A percentile compares a stretch with the other conserved stretches of the same genome.
Evolutionary conservation across 2,113 vertebrate species (phyloP).

Genomic region (Gobio gobio): DNA sequence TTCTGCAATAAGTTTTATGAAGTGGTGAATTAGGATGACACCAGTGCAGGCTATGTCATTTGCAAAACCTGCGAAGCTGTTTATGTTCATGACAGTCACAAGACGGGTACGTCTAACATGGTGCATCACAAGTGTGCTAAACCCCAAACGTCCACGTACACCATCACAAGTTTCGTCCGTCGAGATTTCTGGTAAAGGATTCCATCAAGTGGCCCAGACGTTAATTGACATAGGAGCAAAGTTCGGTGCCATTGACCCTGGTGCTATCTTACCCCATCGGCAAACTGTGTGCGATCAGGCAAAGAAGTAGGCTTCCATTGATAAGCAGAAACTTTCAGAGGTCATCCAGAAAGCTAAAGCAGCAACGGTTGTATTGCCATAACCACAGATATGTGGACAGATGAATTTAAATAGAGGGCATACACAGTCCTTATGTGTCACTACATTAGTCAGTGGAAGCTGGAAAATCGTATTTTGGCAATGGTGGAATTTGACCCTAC

Average conservation of each 20-base stretch:
- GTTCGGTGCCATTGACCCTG: background rate
- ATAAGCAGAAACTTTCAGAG: background rate
- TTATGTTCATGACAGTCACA: background rate
- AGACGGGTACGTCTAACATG: background rate
- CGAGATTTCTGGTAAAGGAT: background rate
- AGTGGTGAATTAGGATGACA: too few relatives aligned
- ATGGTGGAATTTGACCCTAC: background rate
- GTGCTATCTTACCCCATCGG: background rate
- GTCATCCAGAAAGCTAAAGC: background rate
- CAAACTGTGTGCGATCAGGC: background rate
- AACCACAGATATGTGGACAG: constrained; percentile 1
- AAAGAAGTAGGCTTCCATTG: background rate
- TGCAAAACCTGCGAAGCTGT: background rate
- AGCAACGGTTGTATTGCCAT: background rate
- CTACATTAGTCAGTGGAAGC: background rate
- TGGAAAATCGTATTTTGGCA: background rate
- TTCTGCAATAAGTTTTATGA: too few relatives aligned
- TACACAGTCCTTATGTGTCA: background rate
- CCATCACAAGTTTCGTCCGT: background rate
- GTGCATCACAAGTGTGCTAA: background rate
- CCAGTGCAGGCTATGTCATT: too few relatives aligned
- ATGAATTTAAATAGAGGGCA: background rate
- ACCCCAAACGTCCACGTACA: background rate
- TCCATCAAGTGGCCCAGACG: background rate
- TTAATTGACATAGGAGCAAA: background rate